Evolutionary conservation across 2,797 vertebrate species (phyloP).

Genomic region (Chiroxiphia lanceolata): DNA sequence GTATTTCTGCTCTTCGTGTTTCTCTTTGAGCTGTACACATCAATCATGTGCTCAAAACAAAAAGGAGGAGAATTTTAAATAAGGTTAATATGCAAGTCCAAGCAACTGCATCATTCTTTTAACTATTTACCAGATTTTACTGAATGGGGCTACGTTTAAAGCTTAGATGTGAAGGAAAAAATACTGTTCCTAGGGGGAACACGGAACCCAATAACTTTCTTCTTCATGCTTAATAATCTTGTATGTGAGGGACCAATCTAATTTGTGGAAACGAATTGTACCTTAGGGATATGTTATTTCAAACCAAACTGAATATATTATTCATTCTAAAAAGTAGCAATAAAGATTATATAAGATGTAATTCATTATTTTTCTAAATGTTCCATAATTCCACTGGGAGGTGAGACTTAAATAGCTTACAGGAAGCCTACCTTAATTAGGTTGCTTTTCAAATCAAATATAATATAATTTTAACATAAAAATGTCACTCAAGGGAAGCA

Average conservation of each 20-base stretch:
- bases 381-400: constrained; percentile 69
- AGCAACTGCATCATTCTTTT: background rate
- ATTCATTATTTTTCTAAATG: constrained; percentile 80
- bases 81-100: background rate
- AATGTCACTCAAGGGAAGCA: constrained; percentile 72
- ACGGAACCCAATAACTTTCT: constrained; percentile 67
- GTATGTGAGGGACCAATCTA: constrained; percentile 74
- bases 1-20: background rate
- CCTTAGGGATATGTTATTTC: constrained; percentile 74
- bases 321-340: constrained; percentile 73
- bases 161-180: constrained; percentile 18
- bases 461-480: constrained; percentile 76
- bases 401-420: constrained; percentile 73
- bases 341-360: constrained; percentile 77
- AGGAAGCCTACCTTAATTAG: constrained; percentile 75
- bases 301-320: constrained; percentile 75
- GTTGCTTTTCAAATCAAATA: constrained; percentile 78
- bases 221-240: constrained; percentile 76
- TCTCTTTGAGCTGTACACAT: background rate
- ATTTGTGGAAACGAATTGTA: constrained; percentile 75
- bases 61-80: background rate
- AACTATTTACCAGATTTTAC: constrained; percentile 12
- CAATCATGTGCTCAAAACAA: background rate
- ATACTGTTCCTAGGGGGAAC: constrained; percentile 44
- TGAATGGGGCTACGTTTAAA: constrained; percentile 23